These are phyloP conservation scores for Drosophila santomea DNA, from an alignment of 1,140 invertebrate species.

Conservation along the genomic window DNA sequence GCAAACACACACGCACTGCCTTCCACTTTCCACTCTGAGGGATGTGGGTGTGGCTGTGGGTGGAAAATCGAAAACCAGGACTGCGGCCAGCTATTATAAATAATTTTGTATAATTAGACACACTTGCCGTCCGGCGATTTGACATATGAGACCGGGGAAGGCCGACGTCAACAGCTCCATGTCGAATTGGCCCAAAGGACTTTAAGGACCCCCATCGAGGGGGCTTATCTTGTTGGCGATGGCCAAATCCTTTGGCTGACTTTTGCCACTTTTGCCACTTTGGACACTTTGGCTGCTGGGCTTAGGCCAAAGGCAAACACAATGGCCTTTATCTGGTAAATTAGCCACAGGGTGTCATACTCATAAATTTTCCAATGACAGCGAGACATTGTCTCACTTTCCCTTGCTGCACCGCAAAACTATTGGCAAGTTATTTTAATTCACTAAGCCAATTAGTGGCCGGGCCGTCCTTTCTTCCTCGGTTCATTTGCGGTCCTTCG, in stretches of 20 bases:
- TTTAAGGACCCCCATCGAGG: constrained; percentile 26
- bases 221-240: constrained; percentile 44
- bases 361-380: constrained; percentile 79
- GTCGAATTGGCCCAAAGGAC: constrained; percentile 29
- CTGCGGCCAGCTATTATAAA: constrained; percentile 73
- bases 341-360: constrained; percentile 79
- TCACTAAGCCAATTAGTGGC: constrained; percentile 81
- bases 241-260: constrained; percentile 56
- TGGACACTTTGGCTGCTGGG: constrained; percentile 53
- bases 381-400: constrained; percentile 54
- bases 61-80: constrained; percentile 6
- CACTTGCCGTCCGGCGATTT: constrained; percentile 70
- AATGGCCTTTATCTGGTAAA: constrained; percentile 78
- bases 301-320: constrained; percentile 63
- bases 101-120: constrained; percentile 82
- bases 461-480: constrained; percentile 36
- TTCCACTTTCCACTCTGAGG: background rate
- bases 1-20: constrained; percentile 8
- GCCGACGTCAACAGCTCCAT: constrained; percentile 32
- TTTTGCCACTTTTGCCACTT: constrained; percentile 31
- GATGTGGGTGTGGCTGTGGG: no score
- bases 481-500: constrained; percentile 73
- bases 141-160: constrained; percentile 58
- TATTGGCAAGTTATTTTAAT: constrained; percentile 83
- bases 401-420: constrained; percentile 52